A percentile compares a stretch with the other conserved stretches of the same genome.
These are phyloP conservation scores for Proteles cristata DNA, from an alignment of 2,113 vertebrate species.

Conservation along the genomic window DNA sequence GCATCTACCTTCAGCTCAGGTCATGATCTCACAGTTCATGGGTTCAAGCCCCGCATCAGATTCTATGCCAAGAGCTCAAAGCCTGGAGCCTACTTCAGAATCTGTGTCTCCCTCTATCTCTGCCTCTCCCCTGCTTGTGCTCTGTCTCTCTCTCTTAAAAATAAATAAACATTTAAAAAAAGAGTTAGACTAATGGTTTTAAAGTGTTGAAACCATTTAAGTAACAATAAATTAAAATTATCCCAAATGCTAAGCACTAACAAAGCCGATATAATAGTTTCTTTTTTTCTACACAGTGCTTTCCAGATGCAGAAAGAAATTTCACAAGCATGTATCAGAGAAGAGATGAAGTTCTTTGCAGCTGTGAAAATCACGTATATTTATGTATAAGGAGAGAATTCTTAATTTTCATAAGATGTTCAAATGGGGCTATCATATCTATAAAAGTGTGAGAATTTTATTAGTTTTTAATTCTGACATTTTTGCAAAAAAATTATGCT, in stretches of 20 bases:
- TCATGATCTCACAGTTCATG: too few species aligned
- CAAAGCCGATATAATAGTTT: background rate
- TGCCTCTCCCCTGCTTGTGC: too few species aligned
- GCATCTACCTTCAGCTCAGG: too few species aligned
- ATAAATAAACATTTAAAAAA: too few species aligned
- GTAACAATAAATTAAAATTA: constrained; percentile 11
- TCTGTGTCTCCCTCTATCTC: too few species aligned
- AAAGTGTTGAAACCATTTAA: background rate
- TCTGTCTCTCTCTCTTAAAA: too few species aligned
- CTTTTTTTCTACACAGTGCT: background rate
- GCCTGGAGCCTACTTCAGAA: too few species aligned
- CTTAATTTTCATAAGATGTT: background rate
- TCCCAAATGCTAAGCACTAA: background rate
- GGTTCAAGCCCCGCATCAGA: too few species aligned
- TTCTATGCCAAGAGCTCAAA: too few species aligned
- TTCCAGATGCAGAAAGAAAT: background rate
- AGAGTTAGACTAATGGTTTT: background rate
- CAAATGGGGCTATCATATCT: background rate
- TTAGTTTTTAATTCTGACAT: background rate
- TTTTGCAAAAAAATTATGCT: background rate
- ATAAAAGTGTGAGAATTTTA: background rate
- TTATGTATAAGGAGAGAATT: background rate
- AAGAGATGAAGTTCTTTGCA: background rate
- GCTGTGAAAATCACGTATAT: background rate
- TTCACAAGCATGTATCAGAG: background rate